These are phyloP conservation scores for Drosophila saltans DNA, from an alignment of 1,140 invertebrate species.

Conservation along the genomic window DNA sequence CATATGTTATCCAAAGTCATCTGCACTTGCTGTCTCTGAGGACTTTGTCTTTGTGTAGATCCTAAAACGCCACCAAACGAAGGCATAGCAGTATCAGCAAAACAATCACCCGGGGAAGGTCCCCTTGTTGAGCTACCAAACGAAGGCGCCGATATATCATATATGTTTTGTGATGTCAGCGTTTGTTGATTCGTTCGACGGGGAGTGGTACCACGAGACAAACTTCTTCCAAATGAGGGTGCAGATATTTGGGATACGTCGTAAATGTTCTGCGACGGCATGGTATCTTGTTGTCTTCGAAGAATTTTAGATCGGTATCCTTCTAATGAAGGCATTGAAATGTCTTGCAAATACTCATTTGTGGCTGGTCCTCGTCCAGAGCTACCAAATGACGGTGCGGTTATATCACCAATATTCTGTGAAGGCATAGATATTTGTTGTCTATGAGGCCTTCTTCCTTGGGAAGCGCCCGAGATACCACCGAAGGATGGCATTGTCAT, in stretches of 20 bases:
- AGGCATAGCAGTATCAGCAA: conserved; percentile 12
- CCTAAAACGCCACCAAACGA: conserved; percentile 17
- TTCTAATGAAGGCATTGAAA: conserved; percentile 20
- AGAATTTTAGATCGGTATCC: not conserved
- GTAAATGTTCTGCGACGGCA: conserved; percentile 7
- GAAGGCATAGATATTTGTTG: not conserved
- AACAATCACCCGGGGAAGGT: not conserved
- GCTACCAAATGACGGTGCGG: not conserved
- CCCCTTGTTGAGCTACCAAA: not conserved
- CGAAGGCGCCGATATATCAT: conserved; percentile 1
- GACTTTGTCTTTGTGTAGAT: not conserved
- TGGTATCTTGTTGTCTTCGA: not conserved
- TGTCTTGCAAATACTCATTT: conserved; percentile 4
- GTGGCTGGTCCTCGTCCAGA: not conserved
- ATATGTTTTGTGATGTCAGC: not conserved
- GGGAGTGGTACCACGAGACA: conserved; percentile 1
- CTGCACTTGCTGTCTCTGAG: not conserved
- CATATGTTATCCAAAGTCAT: conserved; percentile 1
- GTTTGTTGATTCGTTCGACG: not conserved
- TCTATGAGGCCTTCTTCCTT: not conserved
- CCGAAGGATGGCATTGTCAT: not conserved
- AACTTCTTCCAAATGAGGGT: conserved; percentile 14
- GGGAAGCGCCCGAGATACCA: not conserved
- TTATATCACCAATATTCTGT: conserved; percentile 8
- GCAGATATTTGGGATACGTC: conserved; percentile 8